These are phyloP conservation scores for Allophyes oxyacanthae DNA, from an alignment of 2,888 invertebrate genomes.

Conservation along the genomic window DNA sequence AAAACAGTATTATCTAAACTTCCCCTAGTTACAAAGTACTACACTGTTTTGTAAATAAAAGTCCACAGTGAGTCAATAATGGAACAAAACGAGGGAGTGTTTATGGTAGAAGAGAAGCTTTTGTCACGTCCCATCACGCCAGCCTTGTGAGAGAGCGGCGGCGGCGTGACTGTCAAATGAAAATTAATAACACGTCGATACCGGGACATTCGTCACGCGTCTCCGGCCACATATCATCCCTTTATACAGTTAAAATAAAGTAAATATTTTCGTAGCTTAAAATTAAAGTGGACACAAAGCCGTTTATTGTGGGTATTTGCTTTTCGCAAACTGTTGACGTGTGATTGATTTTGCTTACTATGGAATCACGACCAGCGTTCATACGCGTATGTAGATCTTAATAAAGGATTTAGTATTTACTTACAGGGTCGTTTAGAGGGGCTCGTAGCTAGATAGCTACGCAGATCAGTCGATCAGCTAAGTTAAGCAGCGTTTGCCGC, in stretches of 20 bases:
- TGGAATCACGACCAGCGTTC: slow-evolving; percentile 9
- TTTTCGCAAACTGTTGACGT: not conserved
- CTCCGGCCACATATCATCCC: slow-evolving; percentile 48
- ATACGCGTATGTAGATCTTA: not conserved
- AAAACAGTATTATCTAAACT: too few species aligned
- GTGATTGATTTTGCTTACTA: not conserved
- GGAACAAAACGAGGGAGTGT: slow-evolving; percentile 64
- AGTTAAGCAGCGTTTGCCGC: too few species aligned
- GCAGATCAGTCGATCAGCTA: too few species aligned
- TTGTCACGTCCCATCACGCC: slow-evolving; percentile 55
- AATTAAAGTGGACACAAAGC: slow-evolving; percentile 14
- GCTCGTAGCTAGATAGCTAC: too few species aligned
- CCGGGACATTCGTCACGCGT: slow-evolving; percentile 51
- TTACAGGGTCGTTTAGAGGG: too few species aligned
- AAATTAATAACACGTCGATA: slow-evolving; percentile 78
- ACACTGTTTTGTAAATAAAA: slow-evolving; percentile 58
- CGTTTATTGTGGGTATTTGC: too few species aligned
- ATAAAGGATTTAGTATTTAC: too few species aligned
- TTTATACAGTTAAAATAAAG: slow-evolving; percentile 43
- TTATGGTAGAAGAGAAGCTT: slow-evolving; percentile 54
- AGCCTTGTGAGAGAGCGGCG: slow-evolving; percentile 55
- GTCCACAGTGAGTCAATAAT: slow-evolving; percentile 61
- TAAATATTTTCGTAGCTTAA: slow-evolving; percentile 27
- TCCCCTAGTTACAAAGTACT: slow-evolving; percentile 34
- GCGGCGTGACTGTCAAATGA: slow-evolving; percentile 73